These are phyloP conservation scores for Alcedo quadribrachys DNA, from an alignment of 2,797 vertebrate genomes.

Conservation along the genomic window DNA sequence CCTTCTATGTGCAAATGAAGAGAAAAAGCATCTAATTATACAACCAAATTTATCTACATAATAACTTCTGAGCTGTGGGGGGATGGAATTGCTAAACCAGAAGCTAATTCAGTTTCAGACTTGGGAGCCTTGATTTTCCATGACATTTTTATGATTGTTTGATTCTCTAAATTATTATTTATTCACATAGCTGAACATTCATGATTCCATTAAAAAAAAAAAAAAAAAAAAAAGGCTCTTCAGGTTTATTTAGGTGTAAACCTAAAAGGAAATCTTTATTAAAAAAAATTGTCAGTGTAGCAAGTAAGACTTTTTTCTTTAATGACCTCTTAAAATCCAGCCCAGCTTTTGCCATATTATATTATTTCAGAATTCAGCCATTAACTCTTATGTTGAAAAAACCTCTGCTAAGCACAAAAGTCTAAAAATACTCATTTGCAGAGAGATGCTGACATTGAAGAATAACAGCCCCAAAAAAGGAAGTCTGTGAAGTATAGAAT, in stretches of 20 bases:
- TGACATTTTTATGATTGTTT: conserved; percentile 51
- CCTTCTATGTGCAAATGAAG: conserved; percentile 40
- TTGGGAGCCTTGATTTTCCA: conserved; percentile 34
- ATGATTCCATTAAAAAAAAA: background rate
- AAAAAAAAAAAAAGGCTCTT: conserved; percentile 20
- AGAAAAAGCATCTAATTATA: conserved; percentile 22
- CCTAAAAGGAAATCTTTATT: background rate
- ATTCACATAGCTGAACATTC: conserved; percentile 31
- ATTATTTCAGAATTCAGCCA: conserved; percentile 1
- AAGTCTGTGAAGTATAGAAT: conserved; percentile 22
- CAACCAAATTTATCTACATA: conserved; percentile 45
- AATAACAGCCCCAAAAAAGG: background rate
- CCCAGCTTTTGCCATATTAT: background rate
- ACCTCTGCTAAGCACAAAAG: background rate
- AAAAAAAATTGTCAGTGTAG: background rate
- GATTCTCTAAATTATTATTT: conserved; percentile 59
- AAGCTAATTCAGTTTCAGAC: conserved; percentile 43
- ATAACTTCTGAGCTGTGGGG: background rate
- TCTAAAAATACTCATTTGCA: conserved; percentile 56
- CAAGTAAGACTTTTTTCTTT: background rate
- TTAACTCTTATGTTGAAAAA: background rate
- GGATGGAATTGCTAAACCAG: conserved; percentile 11
- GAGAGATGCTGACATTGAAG: conserved; percentile 33
- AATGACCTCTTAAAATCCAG: conserved; percentile 26
- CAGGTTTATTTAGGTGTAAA: conserved; percentile 30